Conservation (phyloP, 2,113 vertebrate species). For the Lagenorhynchus albirostris region DNA sequence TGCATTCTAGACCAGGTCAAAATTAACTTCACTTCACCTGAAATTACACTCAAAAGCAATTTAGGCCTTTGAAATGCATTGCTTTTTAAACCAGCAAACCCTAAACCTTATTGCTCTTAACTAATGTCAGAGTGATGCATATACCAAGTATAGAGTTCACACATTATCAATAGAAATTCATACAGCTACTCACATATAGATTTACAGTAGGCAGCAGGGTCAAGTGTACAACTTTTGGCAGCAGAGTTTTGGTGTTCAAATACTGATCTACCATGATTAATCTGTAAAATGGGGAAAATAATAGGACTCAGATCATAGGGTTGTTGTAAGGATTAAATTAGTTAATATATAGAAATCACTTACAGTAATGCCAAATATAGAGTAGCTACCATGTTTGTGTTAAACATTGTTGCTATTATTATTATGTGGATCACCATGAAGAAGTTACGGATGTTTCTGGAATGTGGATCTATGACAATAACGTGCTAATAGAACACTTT, state of each 20-base stretch:
- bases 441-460: neutral
- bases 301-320: neutral
- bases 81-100: neutral
- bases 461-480: neutral
- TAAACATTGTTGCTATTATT: neutral
- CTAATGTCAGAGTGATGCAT: neutral
- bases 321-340: neutral
- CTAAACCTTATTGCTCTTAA: neutral
- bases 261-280: neutral
- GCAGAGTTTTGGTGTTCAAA: neutral
- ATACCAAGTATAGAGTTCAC: neutral
- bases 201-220: neutral
- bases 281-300: neutral
- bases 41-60: conserved; percentile 2
- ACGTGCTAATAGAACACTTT: neutral
- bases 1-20: neutral
- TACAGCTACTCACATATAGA: neutral
- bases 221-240: neutral
- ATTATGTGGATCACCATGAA: neutral
- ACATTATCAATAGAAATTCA: neutral
- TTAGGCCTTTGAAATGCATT: neutral
- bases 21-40: neutral
- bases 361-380: neutral
- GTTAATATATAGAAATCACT: neutral
- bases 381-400: neutral